Base-by-base conservation (phyloP, 1,140 invertebrate species). In the Diorhabda sublineata region DNA sequence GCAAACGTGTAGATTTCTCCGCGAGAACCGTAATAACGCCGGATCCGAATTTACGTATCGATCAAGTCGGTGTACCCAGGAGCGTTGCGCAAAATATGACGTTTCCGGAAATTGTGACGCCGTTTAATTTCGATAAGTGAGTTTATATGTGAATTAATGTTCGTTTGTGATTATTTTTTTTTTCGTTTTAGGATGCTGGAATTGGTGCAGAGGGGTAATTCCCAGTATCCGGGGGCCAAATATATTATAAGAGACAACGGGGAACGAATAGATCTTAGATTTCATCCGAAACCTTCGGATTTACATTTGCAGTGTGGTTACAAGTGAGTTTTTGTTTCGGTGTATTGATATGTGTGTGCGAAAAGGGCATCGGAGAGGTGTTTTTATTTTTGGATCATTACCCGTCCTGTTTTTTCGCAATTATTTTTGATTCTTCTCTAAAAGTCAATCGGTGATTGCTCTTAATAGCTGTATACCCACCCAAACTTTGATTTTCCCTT, bases 1-100 rank as follows among this genome's bases (percentile, higher is more conserved):
- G 98, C 68, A 99, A 99, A 82, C 95, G 98, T 85, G 98, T 99
- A 0, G 98, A 99, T 78, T 99, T 99, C 79, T 99, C 97, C 0
- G 98, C 97, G 5, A 90, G 98, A 82, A 99, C 98, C 78, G 98
- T 99, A 71, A 99, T 99, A 79, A 99, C 98, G 5, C 97, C 98
- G 0, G 98, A 99, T 89, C 98, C 98, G 0, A 99, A 99, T 84
- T 84, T 99, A 47, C 87, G 95, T 69, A 98, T 99, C 78, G 96
- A 99, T 83, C 98, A 98, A 86, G 97, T 99, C 57, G 98, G 98
- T 61, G 97, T 99, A 1, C 98, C 98, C 0, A 85, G 97, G 67
- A 97, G 95, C 45, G 99, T 99, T 78, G 98, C 98, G 5, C 97
- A 99, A 80, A 99, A 99, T 83, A 86, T 99, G 76, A 99, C 98